Evolutionary conservation across 2,888 invertebrate genomes (phyloP), one percentile per base, ranked within the genome.

Genomic region (Plebejus anna): DNA sequence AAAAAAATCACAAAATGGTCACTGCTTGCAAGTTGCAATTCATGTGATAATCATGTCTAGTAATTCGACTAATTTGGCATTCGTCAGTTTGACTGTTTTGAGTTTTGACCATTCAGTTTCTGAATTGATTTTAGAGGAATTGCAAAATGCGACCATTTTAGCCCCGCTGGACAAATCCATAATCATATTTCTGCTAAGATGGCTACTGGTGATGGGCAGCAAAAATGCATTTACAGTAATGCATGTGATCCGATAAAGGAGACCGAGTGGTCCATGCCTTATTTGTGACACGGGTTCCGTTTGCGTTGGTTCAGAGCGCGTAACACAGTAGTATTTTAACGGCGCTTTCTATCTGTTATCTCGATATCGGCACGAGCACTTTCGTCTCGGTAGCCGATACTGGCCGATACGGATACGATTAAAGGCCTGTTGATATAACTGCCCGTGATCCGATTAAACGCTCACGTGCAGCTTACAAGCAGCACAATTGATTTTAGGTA

Each of bases 331-430:
- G 88, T 87, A 87, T 88, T 85, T 83, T 84, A 87, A 86, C 88
- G 84, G 86, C 86, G 87, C 91, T 92, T 92, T 92, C 91, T 90
- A 91, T 87, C 88, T 86, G 86, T 88, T 91, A 91, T 92, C 91
- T 88, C 81, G 81, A 82, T 85, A 91, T 90, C 90, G 83, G 81
- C 82, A 83, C 82, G 81, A 82, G 82, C 84, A 82, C 84, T 87
- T 87, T 87, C 85, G 84, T 87, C 87, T 87, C 88, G 85, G 88
- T 86, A 87, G 88, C 84, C 83, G 87, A 89, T 89, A 70, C 76
- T 70, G 76, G 88, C 84, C 83, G 87, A 89, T 89, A 72, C 76
- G 76, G 76, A 76, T 72, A 79, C 84, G 87, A 89, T 90, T 85
- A 88, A 82, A 82, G 81, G 82, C 83, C 83, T 87, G 83, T 84